A percentile compares a stretch with the other conserved stretches of the same genome.
phyloP scores from a whole-genome alignment of 2,113 vertebrate genomes.

The Danio rerio region DNA sequence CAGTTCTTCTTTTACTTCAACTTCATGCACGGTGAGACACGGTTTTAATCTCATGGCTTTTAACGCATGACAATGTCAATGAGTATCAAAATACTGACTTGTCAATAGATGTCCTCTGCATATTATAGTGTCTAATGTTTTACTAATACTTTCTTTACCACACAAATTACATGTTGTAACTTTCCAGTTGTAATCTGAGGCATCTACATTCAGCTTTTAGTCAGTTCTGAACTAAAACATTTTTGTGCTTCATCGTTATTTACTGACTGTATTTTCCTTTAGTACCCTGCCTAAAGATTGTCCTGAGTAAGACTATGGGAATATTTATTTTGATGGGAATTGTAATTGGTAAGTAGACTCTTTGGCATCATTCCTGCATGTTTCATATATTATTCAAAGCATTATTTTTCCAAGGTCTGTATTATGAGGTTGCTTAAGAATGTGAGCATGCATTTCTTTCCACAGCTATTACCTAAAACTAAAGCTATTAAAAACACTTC shows the following conservation, averaged over 20 bases:
- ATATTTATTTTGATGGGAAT: conserved; percentile 81
- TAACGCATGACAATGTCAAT: background rate
- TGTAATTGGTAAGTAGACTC: conserved; percentile 77
- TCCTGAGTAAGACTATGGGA: conserved; percentile 78
- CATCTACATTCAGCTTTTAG: no score
- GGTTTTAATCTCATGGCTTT: background rate
- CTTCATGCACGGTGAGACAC: conserved; percentile 78
- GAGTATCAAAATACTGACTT: background rate
- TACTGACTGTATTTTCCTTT: background rate
- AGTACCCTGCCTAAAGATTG: conserved; percentile 83
- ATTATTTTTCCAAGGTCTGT: no score
- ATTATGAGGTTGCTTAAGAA: no score
- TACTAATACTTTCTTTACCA: no score
- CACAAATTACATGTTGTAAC: no score
- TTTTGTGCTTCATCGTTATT: background rate
- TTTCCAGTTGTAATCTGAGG: no score
- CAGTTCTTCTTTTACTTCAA: conserved; percentile 75
- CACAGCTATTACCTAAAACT: no score
- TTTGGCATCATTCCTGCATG: background rate
- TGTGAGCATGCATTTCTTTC: no score
- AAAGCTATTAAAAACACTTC: no score
- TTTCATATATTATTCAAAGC: background rate
- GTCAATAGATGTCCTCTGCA: background rate
- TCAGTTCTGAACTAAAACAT: background rate
- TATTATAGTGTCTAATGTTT: no score